Base-by-base conservation (phyloP, 2,113 vertebrate genomes). In the Pipra filicauda region DNA sequence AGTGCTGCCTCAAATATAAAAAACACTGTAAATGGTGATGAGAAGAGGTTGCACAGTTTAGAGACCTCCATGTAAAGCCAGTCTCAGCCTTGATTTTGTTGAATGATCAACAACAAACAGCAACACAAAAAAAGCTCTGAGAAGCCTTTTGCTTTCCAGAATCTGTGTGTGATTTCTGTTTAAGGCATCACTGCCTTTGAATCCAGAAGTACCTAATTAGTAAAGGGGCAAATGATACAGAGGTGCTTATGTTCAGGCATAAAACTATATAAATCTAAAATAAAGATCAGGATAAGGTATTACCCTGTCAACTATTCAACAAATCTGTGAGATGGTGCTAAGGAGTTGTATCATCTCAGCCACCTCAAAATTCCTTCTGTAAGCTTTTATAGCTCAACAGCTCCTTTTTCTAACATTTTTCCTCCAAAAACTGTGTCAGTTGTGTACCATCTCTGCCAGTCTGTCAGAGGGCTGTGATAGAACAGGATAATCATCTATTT, bases 21-120 rank as follows among this genome's bases (percentile, higher is more conserved):
- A 11, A 3, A 23, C 1, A 0, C 12, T 70, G 33, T 31, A 22
- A 22, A 0, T 55, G 24, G 15, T 61, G 41, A 28, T 15, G 7
- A 70, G 12, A 69, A 49, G 67, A 62, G 4, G 44, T 51, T 69
- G 39, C 16, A 14, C 4, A 37, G 20, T 35, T 11, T 11, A 19
- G 41, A 35, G 12, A 23, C 35, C 46, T 77, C 46, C 30, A 7
- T 19, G n/a, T 67, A 62, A 84, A 52, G 10, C 15, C 35, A 43
- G 33, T 58, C 39, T 21, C 9, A 26, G 0, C 37, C 12, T 64
- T 3, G 1, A 4, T 54, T 39, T 57, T 58, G 11, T 14, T 44
- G 23, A 71, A 27, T 30, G 26, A 33, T 73, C 27, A 58, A 8
- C 15, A 35, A 19, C 18, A 31, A 22, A 19, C 18, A 31, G 14